Evolutionary conservation across 2,797 vertebrate genomes (phyloP).

Genomic region (Lerista edwardsae): DNA sequence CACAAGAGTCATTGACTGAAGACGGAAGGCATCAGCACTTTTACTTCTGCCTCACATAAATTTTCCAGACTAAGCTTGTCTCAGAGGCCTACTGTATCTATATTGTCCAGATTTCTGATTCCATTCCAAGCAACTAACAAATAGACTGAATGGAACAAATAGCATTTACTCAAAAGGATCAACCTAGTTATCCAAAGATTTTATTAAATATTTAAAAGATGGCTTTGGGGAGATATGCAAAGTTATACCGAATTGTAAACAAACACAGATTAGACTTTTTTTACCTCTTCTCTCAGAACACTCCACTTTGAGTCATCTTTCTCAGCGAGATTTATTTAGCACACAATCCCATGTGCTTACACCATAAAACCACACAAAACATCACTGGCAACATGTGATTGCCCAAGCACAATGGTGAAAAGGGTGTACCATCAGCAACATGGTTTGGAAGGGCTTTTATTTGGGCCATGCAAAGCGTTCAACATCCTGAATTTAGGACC

Average conservation of each 20-base stretch:
- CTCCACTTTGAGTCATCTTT: background rate
- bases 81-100: background rate
- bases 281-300: background rate
- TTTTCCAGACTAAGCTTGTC: constrained; percentile 43
- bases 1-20: constrained; percentile 34
- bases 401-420: background rate
- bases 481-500: background rate
- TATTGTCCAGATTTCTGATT: background rate
- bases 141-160: background rate
- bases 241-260: background rate
- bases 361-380: background rate
- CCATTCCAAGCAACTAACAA: background rate
- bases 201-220: constrained; percentile 18
- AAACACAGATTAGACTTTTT: background rate
- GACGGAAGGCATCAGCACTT: constrained; percentile 45
- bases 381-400: no score
- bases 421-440: background rate
- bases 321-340: background rate
- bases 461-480: background rate
- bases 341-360: no score
- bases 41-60: background rate
- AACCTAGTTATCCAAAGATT: background rate
- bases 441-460: background rate
- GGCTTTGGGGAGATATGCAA: background rate
- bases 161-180: background rate